phyloP scores from a whole-genome alignment of 2,797 vertebrate genomes.

The Glossophaga mutica region DNA sequence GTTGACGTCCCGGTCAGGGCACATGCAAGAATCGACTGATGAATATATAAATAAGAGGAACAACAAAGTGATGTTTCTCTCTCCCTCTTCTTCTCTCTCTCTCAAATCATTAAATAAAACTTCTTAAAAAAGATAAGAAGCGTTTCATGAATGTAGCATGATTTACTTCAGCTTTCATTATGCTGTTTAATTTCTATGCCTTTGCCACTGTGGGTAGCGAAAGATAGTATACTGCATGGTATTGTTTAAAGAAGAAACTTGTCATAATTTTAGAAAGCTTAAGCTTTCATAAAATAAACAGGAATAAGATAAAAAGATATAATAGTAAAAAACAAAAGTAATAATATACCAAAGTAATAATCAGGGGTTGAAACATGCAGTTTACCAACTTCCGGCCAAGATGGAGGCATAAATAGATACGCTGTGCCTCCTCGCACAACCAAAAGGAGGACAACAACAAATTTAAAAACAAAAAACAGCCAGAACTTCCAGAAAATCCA shows the following conservation, averaged over 20 bases:
- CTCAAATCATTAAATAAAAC: neutral
- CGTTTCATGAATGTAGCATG: neutral
- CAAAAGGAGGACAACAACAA: too few species aligned
- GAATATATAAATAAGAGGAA: neutral
- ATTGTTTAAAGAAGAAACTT: neutral
- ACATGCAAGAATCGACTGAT: neutral
- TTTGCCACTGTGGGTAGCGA: neutral
- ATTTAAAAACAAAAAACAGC: too few species aligned
- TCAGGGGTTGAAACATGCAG: neutral
- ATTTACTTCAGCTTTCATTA: neutral
- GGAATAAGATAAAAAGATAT: neutral
- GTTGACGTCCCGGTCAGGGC: neutral
- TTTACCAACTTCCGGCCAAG: neutral
- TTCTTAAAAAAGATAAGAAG: conserved; percentile 15
- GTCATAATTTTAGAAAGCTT: neutral
- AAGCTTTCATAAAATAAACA: neutral
- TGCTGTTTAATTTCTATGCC: neutral
- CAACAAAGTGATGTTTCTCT: neutral
- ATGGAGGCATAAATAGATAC: too few species aligned
- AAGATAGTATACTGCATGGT: neutral
- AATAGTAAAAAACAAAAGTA: neutral
- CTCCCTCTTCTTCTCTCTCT: neutral
- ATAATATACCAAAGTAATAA: neutral
- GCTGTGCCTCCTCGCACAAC: too few species aligned
- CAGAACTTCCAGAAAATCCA: too few species aligned